Percentiles rank a stretch among this genome's conserved stretches.
These are phyloP conservation scores for Lophotis ruficrista DNA, from an alignment of 2,113 vertebrate genomes.

Conservation along the genomic window DNA sequence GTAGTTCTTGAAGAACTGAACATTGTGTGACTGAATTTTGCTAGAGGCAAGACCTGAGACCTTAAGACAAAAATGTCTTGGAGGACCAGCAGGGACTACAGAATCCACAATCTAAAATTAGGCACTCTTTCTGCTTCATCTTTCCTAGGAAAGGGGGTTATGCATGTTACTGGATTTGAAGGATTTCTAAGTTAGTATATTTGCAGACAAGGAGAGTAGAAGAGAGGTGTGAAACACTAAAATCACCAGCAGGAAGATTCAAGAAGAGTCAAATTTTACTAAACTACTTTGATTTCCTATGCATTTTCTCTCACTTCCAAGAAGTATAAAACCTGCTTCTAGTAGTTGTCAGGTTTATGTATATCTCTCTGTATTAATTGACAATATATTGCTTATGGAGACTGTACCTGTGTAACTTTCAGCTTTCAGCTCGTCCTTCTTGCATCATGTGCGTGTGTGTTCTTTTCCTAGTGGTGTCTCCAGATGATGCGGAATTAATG, in stretches of 20 bases:
- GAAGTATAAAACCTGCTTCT: neutral
- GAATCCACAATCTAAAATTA: neutral
- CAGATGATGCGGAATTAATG: conserved; percentile 33
- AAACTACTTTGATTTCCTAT: neutral
- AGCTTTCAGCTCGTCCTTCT: neutral
- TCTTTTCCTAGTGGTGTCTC: conserved; percentile 1
- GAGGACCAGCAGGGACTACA: neutral
- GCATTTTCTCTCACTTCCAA: neutral
- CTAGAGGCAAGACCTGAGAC: neutral
- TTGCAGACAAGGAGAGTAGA: neutral
- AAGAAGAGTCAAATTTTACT: neutral
- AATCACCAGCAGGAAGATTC: neutral
- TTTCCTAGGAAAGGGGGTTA: neutral
- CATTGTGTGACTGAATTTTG: neutral
- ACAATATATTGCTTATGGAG: neutral
- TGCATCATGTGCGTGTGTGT: neutral
- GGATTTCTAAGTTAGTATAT: neutral
- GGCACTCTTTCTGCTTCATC: neutral
- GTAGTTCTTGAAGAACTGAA: neutral
- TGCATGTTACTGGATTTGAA: neutral
- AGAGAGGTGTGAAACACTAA: neutral
- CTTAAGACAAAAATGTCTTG: neutral
- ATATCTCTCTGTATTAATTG: neutral
- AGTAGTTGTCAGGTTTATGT: neutral
- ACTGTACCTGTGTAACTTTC: neutral